Percentiles rank a stretch among this genome's conserved stretches.
phyloP scores from a whole-genome alignment of 2,888 invertebrate species.

The Ptychoptera albimana region DNA sequence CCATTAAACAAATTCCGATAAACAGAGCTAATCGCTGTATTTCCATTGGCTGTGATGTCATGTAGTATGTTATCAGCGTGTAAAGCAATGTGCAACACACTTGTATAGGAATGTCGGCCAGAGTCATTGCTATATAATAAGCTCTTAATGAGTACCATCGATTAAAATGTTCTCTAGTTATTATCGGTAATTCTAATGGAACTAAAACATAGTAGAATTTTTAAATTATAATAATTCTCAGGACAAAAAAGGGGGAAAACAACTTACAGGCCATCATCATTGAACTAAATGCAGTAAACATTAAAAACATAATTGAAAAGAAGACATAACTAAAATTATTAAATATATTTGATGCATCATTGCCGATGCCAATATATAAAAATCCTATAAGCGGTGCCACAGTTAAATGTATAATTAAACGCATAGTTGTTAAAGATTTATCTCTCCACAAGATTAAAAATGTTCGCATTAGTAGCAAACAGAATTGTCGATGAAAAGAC shows the following conservation, averaged over 20 bases:
- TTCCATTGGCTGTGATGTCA: slow-evolving; percentile 79
- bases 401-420: slow-evolving; percentile 59
- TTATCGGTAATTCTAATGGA: slow-evolving; percentile 66
- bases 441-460: slow-evolving; percentile 50
- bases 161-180: slow-evolving; percentile 72
- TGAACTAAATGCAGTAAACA: slow-evolving; percentile 87
- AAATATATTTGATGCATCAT: slow-evolving; percentile 62
- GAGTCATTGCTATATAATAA: slow-evolving; percentile 62
- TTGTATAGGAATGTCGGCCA: slow-evolving; percentile 72
- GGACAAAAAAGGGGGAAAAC: neutral
- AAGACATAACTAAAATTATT: slow-evolving; percentile 82
- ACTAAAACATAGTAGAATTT: slow-evolving; percentile 36
- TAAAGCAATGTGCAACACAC: slow-evolving; percentile 58
- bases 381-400: slow-evolving; percentile 71
- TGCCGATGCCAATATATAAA: slow-evolving; percentile 74
- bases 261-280: slow-evolving; percentile 77
- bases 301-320: slow-evolving; percentile 84
- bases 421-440: slow-evolving; percentile 55
- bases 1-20: slow-evolving; percentile 52
- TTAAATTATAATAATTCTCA: neutral
- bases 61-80: slow-evolving; percentile 60
- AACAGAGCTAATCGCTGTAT: slow-evolving; percentile 52
- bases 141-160: slow-evolving; percentile 78
- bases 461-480: slow-evolving; percentile 43
- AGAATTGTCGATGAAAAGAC: slow-evolving; percentile 39